Conservation (phyloP, 53 echinoderm and acorn worm species). For the Actinopyga echinites region DNA sequence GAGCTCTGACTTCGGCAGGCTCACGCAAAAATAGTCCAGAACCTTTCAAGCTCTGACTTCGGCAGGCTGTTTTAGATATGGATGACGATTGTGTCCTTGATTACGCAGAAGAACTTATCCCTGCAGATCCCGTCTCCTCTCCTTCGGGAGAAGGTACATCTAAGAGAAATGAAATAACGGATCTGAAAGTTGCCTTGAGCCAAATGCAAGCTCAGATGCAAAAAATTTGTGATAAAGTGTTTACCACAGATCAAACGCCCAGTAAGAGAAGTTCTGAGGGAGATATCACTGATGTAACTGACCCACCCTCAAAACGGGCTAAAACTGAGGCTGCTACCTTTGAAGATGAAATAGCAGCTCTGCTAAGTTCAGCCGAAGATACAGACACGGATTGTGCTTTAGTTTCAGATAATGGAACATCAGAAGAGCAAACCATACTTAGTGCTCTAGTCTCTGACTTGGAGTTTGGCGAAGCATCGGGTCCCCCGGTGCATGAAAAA, state of each 20-base stretch:
- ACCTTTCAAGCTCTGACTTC: background rate
- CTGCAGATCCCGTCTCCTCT: background rate
- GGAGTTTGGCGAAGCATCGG: background rate
- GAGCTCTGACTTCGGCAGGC: conserved; percentile 16
- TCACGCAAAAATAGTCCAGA: no score
- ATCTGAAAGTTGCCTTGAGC: background rate
- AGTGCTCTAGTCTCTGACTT: conserved; percentile 17
- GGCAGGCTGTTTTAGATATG: background rate
- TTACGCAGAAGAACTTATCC: conserved; percentile 14
- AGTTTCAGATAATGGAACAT: background rate
- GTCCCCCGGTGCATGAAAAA: conserved; percentile 13
- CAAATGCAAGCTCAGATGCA: conserved; percentile 18
- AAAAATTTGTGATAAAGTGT: background rate
- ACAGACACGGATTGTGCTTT: background rate
- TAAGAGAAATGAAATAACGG: background rate
- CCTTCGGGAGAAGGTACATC: background rate
- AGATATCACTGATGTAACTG: background rate
- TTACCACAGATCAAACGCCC: background rate
- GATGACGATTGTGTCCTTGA: background rate
- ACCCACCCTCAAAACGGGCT: background rate
- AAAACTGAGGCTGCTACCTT: background rate
- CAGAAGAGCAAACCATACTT: conserved; percentile 33
- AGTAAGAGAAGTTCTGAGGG: background rate
- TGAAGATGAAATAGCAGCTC: background rate
- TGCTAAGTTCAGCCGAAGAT: no score